Conservation (phyloP, 2,888 invertebrate species). For the Lampropteryx suffumata region DNA sequence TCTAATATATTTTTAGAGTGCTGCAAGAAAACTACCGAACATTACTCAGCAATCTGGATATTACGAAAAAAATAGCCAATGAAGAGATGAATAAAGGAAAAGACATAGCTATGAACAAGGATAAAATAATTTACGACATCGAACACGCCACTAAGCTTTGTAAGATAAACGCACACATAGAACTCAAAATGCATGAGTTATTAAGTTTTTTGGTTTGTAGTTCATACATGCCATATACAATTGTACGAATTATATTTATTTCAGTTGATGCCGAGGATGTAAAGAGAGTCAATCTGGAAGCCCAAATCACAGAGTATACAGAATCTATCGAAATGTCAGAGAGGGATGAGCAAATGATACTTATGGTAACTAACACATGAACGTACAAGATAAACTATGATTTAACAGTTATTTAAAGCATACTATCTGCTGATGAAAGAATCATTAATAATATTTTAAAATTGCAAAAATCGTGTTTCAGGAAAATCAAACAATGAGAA, state of each 20-base stretch:
- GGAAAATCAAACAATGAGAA: slow-evolving; percentile 76
- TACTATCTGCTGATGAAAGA: too few species aligned
- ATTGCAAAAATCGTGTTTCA: slow-evolving; percentile 41
- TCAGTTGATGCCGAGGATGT: slow-evolving; percentile 79
- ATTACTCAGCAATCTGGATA: slow-evolving; percentile 83
- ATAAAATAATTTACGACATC: slow-evolving; percentile 82
- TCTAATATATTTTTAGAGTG: slow-evolving; percentile 61
- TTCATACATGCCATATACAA: background rate
- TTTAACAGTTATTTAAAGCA: too few species aligned
- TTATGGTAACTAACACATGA: slow-evolving; percentile 47
- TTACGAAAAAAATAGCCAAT: slow-evolving; percentile 84
- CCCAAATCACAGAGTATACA: slow-evolving; percentile 78
- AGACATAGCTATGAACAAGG: slow-evolving; percentile 83
- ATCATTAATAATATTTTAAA: too few species aligned
- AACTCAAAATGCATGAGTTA: too few species aligned
- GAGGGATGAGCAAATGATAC: slow-evolving; percentile 81
- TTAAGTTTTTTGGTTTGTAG: too few species aligned
- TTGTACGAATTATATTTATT: slow-evolving; percentile 22
- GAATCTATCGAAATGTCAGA: slow-evolving; percentile 85
- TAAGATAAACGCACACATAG: slow-evolving; percentile 38
- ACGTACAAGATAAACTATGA: too few species aligned
- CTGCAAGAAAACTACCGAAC: slow-evolving; percentile 83
- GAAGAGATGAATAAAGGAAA: slow-evolving; percentile 87
- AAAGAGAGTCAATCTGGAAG: slow-evolving; percentile 76
- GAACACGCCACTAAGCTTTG: slow-evolving; percentile 64